phyloP scores from a whole-genome alignment of 23 tunicate genomes.

The Diplosoma virens region DNA sequence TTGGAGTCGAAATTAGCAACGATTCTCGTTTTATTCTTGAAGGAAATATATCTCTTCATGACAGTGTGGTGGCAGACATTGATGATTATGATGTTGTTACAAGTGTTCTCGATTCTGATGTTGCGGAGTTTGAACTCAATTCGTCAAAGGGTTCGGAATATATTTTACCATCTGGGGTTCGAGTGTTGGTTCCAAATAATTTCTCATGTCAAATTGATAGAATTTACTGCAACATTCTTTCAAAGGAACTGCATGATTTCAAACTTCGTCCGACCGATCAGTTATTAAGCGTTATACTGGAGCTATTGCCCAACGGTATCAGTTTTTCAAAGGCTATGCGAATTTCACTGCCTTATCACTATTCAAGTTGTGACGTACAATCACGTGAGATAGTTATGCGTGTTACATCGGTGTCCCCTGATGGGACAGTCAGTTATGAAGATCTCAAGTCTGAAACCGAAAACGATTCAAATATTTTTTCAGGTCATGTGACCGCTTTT shows the following conservation, averaged over 20 bases:
- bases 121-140: background rate
- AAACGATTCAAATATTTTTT: background rate
- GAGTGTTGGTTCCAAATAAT: slow-evolving; percentile 3
- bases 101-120: background rate
- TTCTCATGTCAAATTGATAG: background rate
- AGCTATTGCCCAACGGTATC: slow-evolving; percentile 9
- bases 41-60: background rate
- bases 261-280: slow-evolving; percentile 11
- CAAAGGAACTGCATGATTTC: slow-evolving; percentile 9
- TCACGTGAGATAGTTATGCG: slow-evolving; percentile 25
- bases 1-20: background rate
- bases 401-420: background rate
- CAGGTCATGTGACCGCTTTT: slow-evolving; percentile 21
- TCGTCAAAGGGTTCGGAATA: background rate
- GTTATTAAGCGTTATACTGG: background rate
- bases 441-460: background rate
- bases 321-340: background rate
- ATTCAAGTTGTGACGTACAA: background rate
- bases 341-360: background rate
- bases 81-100: slow-evolving; percentile 26
- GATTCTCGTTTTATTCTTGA: background rate
- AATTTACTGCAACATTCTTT: slow-evolving; percentile 4
- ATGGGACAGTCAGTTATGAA: background rate
- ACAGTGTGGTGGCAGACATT: background rate
- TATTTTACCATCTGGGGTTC: slow-evolving; percentile 10